A percentile compares a stretch with the other conserved stretches of the same genome.
These are phyloP conservation scores for Drosophila kambysellisi DNA, from an alignment of 2,888 invertebrate species.

Conservation along the genomic window DNA sequence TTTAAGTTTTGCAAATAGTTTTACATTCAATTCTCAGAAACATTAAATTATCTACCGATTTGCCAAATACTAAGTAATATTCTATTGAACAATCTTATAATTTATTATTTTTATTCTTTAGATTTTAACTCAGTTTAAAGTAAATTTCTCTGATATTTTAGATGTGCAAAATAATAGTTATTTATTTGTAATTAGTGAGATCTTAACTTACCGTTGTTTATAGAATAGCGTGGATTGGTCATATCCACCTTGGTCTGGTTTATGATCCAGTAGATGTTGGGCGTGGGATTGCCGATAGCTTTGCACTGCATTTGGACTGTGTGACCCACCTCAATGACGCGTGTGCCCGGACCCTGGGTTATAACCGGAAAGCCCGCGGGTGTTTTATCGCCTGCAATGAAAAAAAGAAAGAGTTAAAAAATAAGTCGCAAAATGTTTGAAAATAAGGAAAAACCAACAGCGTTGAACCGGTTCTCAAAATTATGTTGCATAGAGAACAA, in stretches of 20 bases:
- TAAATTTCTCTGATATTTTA: neutral
- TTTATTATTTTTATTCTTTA: neutral
- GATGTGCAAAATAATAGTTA: neutral
- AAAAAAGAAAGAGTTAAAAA: slow-evolving; percentile 4
- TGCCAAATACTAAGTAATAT: neutral
- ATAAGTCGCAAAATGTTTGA: slow-evolving; percentile 31
- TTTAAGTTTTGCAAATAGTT: neutral
- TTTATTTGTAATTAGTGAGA: neutral
- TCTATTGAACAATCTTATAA: neutral
- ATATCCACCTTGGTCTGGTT: slow-evolving; percentile 96
- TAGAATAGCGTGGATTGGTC: slow-evolving; percentile 93
- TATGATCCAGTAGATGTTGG: slow-evolving; percentile 96
- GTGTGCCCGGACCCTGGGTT: slow-evolving; percentile 93
- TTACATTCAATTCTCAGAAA: neutral
- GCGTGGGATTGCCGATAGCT: slow-evolving; percentile 93
- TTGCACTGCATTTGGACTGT: slow-evolving; percentile 95
- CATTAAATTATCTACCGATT: neutral
- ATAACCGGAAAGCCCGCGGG: slow-evolving; percentile 97
- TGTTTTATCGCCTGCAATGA: slow-evolving; percentile 90
- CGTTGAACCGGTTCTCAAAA: slow-evolving; percentile 48
- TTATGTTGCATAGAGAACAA: slow-evolving; percentile 47
- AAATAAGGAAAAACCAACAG: slow-evolving; percentile 21
- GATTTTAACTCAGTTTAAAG: neutral
- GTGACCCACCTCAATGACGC: slow-evolving; percentile 98
- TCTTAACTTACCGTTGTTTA: slow-evolving; percentile 90